A percentile compares a stretch with the other conserved stretches of the same genome.
These are phyloP conservation scores for Malacoctenus gilli DNA, from an alignment of 2,797 vertebrate species.

Conservation along the genomic window DNA sequence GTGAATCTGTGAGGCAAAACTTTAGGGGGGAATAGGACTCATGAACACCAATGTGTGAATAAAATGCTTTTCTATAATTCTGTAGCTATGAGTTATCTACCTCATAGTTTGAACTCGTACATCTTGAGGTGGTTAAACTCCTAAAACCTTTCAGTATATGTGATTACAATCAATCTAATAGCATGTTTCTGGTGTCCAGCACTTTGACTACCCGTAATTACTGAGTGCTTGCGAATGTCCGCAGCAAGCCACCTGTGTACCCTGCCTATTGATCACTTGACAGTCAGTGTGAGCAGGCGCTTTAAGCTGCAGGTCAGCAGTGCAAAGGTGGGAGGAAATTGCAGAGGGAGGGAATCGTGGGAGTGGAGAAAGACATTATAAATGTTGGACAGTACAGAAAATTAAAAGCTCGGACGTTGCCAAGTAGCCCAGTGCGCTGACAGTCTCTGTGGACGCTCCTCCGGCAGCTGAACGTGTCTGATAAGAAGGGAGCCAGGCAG, in stretches of 20 bases:
- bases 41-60: no score
- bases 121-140: neutral
- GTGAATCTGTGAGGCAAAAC: no score
- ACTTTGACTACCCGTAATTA: conserved; percentile 13
- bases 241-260: no score
- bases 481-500: conserved; percentile 77
- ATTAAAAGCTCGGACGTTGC: conserved; percentile 63
- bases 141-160: neutral
- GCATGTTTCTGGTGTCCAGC: conserved; percentile 3
- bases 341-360: conserved; percentile 44
- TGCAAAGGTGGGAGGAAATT: conserved; percentile 36
- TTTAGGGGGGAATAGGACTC: no score
- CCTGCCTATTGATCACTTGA: neutral
- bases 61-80: no score
- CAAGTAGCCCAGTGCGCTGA: conserved; percentile 61
- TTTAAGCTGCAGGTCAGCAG: conserved; percentile 32
- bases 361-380: conserved; percentile 54
- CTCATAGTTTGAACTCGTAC: no score
- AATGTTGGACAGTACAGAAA: conserved; percentile 65
- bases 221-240: conserved; percentile 12
- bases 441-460: conserved; percentile 70
- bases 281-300: neutral
- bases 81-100: no score
- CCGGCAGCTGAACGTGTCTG: conserved; percentile 77
- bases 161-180: conserved; percentile 1